A percentile compares a stretch with the other conserved stretches of the same genome.
These are phyloP conservation scores for Lathronympha strigana DNA, from an alignment of 2,888 invertebrate genomes.

Conservation along the genomic window DNA sequence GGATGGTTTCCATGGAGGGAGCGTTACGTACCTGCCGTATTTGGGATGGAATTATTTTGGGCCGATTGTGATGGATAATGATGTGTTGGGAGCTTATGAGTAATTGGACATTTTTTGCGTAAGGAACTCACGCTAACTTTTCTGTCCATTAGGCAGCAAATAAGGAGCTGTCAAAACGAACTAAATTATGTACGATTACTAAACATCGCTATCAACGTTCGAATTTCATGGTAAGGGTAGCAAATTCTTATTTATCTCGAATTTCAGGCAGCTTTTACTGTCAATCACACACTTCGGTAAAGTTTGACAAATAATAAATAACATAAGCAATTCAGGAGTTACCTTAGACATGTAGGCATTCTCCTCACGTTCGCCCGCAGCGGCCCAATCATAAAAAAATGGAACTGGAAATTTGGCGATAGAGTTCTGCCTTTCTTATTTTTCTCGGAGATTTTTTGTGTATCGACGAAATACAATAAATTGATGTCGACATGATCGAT, in stretches of 20 bases:
- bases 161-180: too few relatives aligned
- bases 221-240: too few relatives aligned
- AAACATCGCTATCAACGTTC: too few relatives aligned
- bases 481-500: not conserved
- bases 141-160: too few relatives aligned
- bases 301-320: constrained; percentile 13
- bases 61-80: constrained; percentile 12
- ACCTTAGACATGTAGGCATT: not conserved
- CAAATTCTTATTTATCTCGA: not conserved
- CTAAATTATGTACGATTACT: too few relatives aligned
- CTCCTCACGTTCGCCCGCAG: constrained; percentile 28
- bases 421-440: not conserved
- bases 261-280: not conserved
- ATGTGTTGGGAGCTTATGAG: not conserved
- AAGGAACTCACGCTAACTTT: too few relatives aligned
- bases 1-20: constrained; percentile 11
- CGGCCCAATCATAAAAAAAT: constrained; percentile 30
- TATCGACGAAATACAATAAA: not conserved
- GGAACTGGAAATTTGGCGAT: constrained; percentile 24
- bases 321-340: not conserved
- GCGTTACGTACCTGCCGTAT: constrained; percentile 26
- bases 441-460: not conserved
- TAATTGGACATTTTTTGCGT: not conserved
- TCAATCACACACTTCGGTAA: not conserved
- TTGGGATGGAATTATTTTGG: constrained; percentile 24